A percentile compares a stretch with the other conserved stretches of the same genome.
Conservation (phyloP, 2,797 vertebrate species). For the Lepus townsendii region DNA sequence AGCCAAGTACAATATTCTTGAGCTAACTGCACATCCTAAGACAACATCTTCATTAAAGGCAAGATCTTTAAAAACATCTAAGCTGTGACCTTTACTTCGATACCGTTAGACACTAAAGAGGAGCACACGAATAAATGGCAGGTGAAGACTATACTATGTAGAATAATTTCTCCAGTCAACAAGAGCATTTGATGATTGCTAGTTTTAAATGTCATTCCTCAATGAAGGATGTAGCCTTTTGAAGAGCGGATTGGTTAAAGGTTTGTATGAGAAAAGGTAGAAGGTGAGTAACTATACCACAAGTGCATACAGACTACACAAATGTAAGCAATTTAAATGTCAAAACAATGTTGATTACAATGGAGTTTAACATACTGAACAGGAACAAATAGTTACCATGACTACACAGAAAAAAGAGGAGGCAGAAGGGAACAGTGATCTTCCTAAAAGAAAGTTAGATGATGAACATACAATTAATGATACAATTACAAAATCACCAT, state of each 20-base stretch:
- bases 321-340: not conserved
- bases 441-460: not conserved
- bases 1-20: not conserved
- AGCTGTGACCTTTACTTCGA: not conserved
- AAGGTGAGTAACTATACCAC: not conserved
- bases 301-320: not conserved
- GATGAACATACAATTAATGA: not conserved
- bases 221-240: not conserved
- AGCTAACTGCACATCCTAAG: not conserved
- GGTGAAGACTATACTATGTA: not conserved
- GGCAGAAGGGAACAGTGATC: not conserved
- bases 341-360: not conserved
- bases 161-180: not conserved
- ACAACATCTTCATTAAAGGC: not conserved
- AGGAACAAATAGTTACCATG: not conserved
- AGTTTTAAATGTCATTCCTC: not conserved
- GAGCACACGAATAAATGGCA: not conserved
- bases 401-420: not conserved
- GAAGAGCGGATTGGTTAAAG: not conserved
- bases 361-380: not conserved
- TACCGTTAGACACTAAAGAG: not conserved
- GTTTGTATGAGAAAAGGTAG: not conserved
- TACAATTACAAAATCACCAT: not conserved
- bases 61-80: not conserved
- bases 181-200: not conserved